Conservation (phyloP, 2,113 vertebrate genomes). For the Myotis yumanensis region DNA sequence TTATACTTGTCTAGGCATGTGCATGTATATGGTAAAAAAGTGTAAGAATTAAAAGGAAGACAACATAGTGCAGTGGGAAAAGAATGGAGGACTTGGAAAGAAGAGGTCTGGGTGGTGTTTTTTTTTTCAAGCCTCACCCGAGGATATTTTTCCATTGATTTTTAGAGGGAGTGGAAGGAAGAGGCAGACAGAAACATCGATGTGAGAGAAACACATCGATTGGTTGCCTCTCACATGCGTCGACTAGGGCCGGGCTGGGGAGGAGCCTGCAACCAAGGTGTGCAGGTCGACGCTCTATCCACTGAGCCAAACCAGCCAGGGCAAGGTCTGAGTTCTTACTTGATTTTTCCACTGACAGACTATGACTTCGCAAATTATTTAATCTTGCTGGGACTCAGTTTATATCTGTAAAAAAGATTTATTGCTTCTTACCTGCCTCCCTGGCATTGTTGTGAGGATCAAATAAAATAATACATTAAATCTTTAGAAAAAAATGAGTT, state of each 20-base stretch:
- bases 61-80: background rate
- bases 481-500: conserved; percentile 52
- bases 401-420: conserved; percentile 20
- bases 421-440: background rate
- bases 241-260: no score
- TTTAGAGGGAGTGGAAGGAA: no score
- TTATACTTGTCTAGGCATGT: conserved; percentile 18
- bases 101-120: background rate
- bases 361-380: conserved; percentile 44
- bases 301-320: no score
- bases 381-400: background rate
- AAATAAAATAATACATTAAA: conserved; percentile 48
- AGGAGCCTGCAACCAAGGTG: no score
- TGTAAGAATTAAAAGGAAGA: conserved; percentile 20
- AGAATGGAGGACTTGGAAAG: conserved; percentile 7
- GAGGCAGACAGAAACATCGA: no score
- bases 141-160: no score
- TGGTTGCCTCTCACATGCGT: no score
- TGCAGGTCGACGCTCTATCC: no score
- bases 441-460: conserved; percentile 25
- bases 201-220: no score
- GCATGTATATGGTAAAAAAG: background rate
- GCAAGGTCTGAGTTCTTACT: background rate
- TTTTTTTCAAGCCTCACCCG: no score
- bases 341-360: conserved; percentile 31